Conservation (phyloP, 2,113 vertebrate species). For the Sisor rabdophorus region DNA sequence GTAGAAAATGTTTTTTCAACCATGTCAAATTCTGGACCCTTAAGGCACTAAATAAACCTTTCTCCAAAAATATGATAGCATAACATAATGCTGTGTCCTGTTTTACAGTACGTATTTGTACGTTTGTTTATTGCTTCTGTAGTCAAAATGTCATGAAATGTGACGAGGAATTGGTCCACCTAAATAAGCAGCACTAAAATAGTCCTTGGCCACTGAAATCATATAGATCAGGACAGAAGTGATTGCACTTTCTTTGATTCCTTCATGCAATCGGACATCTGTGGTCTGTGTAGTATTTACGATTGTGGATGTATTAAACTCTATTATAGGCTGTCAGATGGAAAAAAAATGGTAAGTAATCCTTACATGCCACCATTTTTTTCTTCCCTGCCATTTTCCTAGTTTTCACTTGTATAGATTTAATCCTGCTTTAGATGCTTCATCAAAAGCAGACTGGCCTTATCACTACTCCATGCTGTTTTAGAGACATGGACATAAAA, state of each 20-base stretch:
- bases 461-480: constrained; percentile 26
- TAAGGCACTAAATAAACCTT: constrained; percentile 8
- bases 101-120: background rate
- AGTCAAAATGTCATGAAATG: constrained; percentile 16
- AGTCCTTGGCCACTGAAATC: background rate
- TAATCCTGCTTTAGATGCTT: constrained; percentile 12
- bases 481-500: constrained; percentile 43
- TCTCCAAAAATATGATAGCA: background rate
- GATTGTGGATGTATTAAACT: constrained; percentile 17
- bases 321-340: constrained; percentile 41
- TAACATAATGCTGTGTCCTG: background rate
- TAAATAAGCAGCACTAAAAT: background rate
- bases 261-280: background rate
- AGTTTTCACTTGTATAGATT: background rate
- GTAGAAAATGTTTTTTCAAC: constrained; percentile 31
- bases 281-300: constrained; percentile 26
- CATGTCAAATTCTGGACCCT: constrained; percentile 5
- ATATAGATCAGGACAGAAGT: background rate
- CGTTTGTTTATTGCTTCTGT: constrained; percentile 6
- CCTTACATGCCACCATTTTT: background rate
- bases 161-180: background rate
- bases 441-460: constrained; percentile 19
- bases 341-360: constrained; percentile 25
- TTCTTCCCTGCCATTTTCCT: background rate
- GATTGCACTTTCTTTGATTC: constrained; percentile 7